Evolutionary conservation across 2,113 vertebrate species (phyloP).

Genomic region (Bufo bufo): DNA sequence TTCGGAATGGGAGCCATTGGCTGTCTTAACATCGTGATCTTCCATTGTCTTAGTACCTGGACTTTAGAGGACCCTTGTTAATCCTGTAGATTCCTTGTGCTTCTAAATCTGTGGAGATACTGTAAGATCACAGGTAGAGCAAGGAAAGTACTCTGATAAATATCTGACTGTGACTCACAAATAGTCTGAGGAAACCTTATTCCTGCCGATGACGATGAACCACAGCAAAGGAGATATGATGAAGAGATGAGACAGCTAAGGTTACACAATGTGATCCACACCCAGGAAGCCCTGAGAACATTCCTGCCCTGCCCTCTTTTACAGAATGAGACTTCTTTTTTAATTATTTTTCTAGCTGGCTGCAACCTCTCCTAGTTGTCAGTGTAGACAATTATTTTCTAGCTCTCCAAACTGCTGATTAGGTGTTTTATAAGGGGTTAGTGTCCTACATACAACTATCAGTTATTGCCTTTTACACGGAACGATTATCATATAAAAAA

Average conservation of each 20-base stretch:
- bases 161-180: conserved; percentile 62
- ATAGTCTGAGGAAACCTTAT: conserved; percentile 54
- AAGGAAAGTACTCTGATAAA: conserved; percentile 44
- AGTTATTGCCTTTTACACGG: background rate
- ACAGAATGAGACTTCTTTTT: conserved; percentile 65
- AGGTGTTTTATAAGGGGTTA: background rate
- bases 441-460: conserved; percentile 15
- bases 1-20: conserved; percentile 45
- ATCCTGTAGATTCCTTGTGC: background rate
- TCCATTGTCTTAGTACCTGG: conserved; percentile 33
- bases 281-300: conserved; percentile 67
- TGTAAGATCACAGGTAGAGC: conserved; percentile 38
- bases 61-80: background rate
- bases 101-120: background rate
- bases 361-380: conserved; percentile 34
- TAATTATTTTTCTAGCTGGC: conserved; percentile 49
- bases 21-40: conserved; percentile 38
- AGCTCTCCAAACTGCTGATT: conserved; percentile 23
- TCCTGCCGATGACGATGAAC: conserved; percentile 60
- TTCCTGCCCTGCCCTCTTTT: conserved; percentile 73
- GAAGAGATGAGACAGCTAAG: conserved; percentile 64
- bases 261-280: conserved; percentile 72
- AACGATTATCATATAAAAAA: too few relatives aligned
- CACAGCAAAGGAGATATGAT: conserved; percentile 52
- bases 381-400: conserved; percentile 38